A percentile compares a stretch with the other conserved stretches of the same genome.
Conservation (phyloP, 2,888 invertebrate genomes). For the Lasioglossum morio region DNA sequence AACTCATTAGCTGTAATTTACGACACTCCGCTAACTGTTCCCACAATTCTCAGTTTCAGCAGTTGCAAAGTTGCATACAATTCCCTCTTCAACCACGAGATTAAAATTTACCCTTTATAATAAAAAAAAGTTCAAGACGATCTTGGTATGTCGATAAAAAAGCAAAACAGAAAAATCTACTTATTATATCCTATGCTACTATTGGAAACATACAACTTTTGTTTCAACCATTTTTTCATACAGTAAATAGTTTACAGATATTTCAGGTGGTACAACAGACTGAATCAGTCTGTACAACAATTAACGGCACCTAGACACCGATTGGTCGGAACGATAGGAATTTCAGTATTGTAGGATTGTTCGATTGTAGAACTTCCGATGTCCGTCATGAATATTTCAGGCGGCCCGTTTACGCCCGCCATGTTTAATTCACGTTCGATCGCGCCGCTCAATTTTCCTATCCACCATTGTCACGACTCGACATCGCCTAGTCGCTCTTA, state of each 20-base stretch:
- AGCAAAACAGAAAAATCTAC: too few species aligned
- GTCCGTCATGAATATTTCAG: constrained; percentile 26
- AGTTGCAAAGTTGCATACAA: neutral
- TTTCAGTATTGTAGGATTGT: neutral
- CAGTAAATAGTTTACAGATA: too few species aligned
- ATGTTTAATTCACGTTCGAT: constrained; percentile 18
- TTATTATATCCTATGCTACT: too few species aligned
- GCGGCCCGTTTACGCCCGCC: neutral
- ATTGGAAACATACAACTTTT: too few species aligned
- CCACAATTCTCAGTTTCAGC: neutral
- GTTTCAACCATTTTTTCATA: too few species aligned
- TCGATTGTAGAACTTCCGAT: constrained; percentile 10
- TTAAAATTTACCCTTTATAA: too few species aligned
- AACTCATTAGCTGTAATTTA: neutral
- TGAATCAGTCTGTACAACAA: neutral
- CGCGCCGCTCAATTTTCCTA: constrained; percentile 11
- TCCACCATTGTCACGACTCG: neutral
- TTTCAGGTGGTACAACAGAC: too few species aligned
- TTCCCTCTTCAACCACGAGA: too few species aligned
- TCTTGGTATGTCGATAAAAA: too few species aligned
- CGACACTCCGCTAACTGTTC: neutral
- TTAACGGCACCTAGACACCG: neutral
- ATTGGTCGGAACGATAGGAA: neutral
- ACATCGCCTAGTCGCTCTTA: neutral
- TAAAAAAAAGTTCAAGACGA: too few species aligned